These are phyloP conservation scores for Eulemur albifrons DNA, from an alignment of 2,797 vertebrate species.

Conservation along the genomic window DNA sequence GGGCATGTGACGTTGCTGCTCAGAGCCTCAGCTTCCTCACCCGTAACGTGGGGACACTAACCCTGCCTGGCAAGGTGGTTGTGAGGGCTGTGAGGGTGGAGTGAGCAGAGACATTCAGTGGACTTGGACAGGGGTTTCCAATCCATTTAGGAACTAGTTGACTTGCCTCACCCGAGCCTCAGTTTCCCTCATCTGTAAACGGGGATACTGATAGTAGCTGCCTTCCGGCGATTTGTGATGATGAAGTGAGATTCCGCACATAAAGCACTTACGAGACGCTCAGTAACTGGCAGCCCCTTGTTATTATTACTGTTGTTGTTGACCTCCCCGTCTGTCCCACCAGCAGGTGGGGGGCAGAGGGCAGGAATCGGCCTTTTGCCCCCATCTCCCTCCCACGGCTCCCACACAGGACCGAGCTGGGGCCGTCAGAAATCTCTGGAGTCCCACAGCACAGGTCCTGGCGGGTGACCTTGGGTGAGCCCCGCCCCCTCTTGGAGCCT, in stretches of 20 bases:
- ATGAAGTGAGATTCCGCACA: not conserved
- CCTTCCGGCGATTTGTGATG: not conserved
- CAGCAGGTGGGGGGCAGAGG: not conserved
- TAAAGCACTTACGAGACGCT: not conserved
- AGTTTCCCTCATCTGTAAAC: not conserved
- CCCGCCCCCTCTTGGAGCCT: not conserved
- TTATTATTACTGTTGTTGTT: not conserved
- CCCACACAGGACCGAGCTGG: not conserved
- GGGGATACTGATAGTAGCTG: not conserved
- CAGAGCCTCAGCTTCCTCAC: not conserved
- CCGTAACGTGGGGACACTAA: not conserved
- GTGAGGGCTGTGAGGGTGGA: not conserved
- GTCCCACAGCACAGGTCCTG: fast-evolving
- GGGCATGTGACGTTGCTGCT: not conserved
- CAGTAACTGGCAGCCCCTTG: fast-evolving
- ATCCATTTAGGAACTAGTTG: not conserved
- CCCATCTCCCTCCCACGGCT: not conserved
- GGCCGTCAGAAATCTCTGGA: not conserved
- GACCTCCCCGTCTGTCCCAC: not conserved
- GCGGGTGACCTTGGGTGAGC: not conserved
- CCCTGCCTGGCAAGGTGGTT: not conserved
- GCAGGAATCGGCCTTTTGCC: not conserved
- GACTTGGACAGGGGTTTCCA: not conserved
- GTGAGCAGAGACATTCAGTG: not conserved
- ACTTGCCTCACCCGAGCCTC: not conserved